Evolutionary conservation across 2,888 invertebrate genomes (phyloP).

Genomic region (Toxonevra muliebris): DNA sequence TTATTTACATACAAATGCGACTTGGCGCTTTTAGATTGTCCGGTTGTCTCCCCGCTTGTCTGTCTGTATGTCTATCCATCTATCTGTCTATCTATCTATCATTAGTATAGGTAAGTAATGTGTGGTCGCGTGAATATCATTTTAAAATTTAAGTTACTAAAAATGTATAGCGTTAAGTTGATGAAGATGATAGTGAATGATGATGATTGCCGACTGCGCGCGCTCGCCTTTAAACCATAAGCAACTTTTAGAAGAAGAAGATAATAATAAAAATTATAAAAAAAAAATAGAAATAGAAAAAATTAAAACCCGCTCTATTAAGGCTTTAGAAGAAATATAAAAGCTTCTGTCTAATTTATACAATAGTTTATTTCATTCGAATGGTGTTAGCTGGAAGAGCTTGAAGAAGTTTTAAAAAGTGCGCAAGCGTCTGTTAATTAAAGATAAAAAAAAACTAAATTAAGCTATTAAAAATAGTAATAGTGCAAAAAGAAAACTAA

Average conservation of each 20-base stretch:
- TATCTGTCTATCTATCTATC: background rate
- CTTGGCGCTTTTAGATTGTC: too few species aligned
- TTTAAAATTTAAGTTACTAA: background rate
- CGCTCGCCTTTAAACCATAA: background rate
- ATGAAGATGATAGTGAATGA: background rate
- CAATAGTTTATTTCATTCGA: conserved; percentile 31
- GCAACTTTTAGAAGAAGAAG: background rate
- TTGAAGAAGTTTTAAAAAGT: conserved; percentile 16
- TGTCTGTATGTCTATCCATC: background rate
- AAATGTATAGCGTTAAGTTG: background rate
- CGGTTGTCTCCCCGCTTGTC: too few species aligned
- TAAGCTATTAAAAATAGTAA: too few species aligned
- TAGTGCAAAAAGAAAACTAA: background rate
- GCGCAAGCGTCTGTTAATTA: background rate
- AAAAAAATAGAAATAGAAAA: background rate
- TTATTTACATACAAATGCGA: too few species aligned
- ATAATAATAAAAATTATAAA: background rate
- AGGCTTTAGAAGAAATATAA: conserved; percentile 21
- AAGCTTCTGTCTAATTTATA: conserved; percentile 25
- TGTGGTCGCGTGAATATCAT: background rate
- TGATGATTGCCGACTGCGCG: background rate
- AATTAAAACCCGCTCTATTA: too few species aligned
- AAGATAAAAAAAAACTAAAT: too few species aligned
- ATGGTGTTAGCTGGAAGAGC: conserved; percentile 14
- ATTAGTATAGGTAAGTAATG: background rate